Conservation (phyloP, 2,113 vertebrate species). For the Notechis scutatus region DNA sequence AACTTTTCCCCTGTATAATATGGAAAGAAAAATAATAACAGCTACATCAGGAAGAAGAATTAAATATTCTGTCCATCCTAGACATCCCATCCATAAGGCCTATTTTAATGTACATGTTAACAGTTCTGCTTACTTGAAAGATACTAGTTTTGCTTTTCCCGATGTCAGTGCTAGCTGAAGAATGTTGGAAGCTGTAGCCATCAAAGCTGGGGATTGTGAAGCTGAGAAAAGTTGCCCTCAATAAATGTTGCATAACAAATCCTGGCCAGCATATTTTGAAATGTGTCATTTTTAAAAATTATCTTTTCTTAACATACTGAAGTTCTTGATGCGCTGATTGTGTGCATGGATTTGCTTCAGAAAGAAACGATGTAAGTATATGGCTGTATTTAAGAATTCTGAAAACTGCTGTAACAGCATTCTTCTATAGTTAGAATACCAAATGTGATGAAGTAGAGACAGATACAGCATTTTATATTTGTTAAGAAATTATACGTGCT, state of each 20-base stretch:
- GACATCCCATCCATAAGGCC: not conserved
- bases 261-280: rapidly evolving
- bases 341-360: slow-evolving; percentile 93
- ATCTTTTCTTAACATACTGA: slow-evolving; percentile 55
- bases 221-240: not conserved
- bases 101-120: not conserved
- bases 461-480: not conserved
- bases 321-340: slow-evolving; percentile 94
- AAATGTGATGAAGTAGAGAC: not conserved
- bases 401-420: not conserved
- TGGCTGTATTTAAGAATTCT: not conserved
- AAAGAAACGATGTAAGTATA: slow-evolving; percentile 80
- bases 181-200: not conserved
- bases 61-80: not conserved
- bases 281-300: not conserved
- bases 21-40: slow-evolving; percentile 15
- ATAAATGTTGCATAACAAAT: not conserved
- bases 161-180: not conserved
- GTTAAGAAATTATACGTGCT: not conserved
- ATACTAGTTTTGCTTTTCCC: not conserved
- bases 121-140: not conserved
- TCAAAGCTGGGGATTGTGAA: not conserved
- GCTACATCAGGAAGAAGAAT: not conserved
- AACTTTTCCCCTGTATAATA: not conserved
- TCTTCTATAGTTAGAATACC: not conserved